Evolutionary conservation across 2,113 vertebrate species (phyloP).

Genomic region (Malurus melanocephalus): DNA sequence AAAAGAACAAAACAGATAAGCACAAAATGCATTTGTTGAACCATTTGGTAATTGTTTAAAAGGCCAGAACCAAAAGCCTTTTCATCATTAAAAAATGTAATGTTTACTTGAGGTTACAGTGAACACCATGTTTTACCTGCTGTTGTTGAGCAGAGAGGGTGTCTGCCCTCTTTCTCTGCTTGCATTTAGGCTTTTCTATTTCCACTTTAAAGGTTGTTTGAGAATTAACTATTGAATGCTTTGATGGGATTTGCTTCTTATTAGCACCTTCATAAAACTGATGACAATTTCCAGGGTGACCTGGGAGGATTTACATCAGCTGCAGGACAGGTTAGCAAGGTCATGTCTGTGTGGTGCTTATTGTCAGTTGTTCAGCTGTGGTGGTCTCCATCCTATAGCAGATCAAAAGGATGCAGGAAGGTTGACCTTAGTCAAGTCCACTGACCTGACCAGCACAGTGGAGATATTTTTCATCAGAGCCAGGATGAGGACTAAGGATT

Average conservation of each 20-base stretch:
- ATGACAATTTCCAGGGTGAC: not conserved
- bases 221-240: not conserved
- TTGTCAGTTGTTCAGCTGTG: not conserved
- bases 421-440: not conserved
- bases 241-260: not conserved
- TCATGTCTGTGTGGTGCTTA: not conserved
- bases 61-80: not conserved
- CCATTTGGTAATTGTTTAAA: not conserved
- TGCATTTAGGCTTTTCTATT: not conserved
- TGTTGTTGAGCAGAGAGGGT: not conserved
- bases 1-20: not conserved
- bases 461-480: not conserved
- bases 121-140: accelerated
- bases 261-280: not conserved
- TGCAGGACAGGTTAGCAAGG: not conserved
- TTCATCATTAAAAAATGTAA: not conserved
- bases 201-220: not conserved
- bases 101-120: not conserved
- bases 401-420: not conserved
- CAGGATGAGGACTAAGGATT: not conserved
- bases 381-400: not conserved
- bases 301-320: not conserved
- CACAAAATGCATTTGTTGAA: not conserved
- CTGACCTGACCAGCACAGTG: not conserved
- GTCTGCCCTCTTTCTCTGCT: not conserved